Percentiles rank a stretch among this genome's conserved stretches.
These are phyloP conservation scores for Pontoporia blainvillei DNA, from an alignment of 2,113 vertebrate species.

Conservation along the genomic window DNA sequence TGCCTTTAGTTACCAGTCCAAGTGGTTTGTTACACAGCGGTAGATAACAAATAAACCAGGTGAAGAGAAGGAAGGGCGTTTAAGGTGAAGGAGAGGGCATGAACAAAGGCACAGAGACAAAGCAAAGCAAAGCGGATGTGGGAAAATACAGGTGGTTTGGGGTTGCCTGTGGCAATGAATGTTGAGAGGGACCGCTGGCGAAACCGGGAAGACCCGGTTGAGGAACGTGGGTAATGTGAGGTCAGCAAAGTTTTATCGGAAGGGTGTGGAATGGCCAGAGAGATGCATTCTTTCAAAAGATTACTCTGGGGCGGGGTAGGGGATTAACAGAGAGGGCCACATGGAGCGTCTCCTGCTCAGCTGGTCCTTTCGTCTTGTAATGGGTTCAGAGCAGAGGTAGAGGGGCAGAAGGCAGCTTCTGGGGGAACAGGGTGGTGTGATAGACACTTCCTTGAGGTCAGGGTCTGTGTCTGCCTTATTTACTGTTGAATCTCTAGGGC, in stretches of 20 bases:
- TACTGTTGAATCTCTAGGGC: neutral
- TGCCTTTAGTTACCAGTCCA: neutral
- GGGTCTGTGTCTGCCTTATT: neutral
- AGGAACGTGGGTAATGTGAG: neutral
- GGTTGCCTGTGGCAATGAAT: neutral
- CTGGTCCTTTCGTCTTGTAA: neutral
- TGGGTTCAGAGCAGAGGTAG: neutral
- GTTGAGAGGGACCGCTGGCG: neutral
- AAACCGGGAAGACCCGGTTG: neutral
- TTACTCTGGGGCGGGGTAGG: neutral
- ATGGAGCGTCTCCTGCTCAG: neutral
- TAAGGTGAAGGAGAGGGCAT: neutral
- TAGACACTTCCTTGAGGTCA: neutral
- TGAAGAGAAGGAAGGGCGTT: neutral
- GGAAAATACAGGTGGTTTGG: neutral
- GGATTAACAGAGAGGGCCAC: neutral
- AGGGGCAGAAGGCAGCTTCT: neutral
- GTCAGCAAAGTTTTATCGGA: neutral
- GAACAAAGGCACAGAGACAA: neutral
- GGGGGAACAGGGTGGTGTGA: neutral
- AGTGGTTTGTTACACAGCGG: neutral
- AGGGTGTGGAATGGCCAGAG: too few relatives aligned
- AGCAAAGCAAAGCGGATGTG: neutral
- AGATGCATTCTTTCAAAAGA: neutral
- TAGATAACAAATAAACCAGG: neutral